These are phyloP conservation scores for Orchestia grillus DNA, from an alignment of 1,140 invertebrate species.

Conservation along the genomic window DNA sequence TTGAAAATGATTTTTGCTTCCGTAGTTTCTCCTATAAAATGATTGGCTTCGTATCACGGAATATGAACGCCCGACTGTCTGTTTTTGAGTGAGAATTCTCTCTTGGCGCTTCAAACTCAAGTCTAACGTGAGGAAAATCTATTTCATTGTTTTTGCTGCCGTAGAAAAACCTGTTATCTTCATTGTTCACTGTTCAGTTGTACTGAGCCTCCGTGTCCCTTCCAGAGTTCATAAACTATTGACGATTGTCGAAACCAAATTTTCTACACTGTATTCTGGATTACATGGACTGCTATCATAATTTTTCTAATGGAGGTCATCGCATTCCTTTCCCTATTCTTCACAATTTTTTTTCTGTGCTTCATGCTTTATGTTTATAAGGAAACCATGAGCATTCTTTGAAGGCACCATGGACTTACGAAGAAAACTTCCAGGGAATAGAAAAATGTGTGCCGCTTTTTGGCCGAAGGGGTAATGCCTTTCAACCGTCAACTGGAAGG, in stretches of 20 bases:
- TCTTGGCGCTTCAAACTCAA: background rate
- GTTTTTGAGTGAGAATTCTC: background rate
- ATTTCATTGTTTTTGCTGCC: background rate
- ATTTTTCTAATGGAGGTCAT: background rate
- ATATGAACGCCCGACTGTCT: background rate
- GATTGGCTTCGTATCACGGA: background rate
- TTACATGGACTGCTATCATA: background rate
- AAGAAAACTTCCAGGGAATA: background rate
- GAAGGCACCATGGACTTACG: background rate
- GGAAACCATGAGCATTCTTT: background rate
- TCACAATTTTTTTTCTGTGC: background rate
- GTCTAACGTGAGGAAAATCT: background rate
- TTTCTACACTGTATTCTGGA: background rate
- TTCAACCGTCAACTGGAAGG: background rate
- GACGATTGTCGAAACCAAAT: background rate
- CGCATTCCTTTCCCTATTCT: background rate
- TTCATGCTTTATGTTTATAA: constrained; percentile 27
- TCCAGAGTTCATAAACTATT: background rate
- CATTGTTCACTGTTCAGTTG: background rate
- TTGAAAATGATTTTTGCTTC: background rate
- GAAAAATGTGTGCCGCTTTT: background rate
- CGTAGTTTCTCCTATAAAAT: background rate
- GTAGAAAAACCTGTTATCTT: background rate
- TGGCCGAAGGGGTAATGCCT: background rate
- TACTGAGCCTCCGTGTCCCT: background rate